A percentile compares a stretch with the other conserved stretches of the same genome.
phyloP scores from a whole-genome alignment of 2,888 invertebrate species.

The Diaphora mendica region DNA sequence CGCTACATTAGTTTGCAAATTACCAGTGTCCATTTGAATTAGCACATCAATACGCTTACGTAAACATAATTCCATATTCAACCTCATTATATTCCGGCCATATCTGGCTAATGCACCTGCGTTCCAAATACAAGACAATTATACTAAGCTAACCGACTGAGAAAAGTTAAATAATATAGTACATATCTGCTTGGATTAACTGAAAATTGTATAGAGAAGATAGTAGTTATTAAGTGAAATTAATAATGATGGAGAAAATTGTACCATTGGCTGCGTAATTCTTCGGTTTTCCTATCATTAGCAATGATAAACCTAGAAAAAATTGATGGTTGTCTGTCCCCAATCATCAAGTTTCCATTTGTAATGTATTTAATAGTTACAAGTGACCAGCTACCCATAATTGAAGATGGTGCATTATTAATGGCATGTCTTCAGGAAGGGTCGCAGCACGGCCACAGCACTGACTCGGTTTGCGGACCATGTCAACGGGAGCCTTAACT shows the following conservation, averaged over 20 bases:
- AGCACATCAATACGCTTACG: background rate
- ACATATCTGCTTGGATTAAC: background rate
- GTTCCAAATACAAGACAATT: background rate
- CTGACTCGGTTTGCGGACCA: too few relatives aligned
- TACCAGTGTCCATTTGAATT: background rate
- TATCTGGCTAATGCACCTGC: background rate
- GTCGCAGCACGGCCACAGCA: too few relatives aligned
- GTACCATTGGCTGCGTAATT: background rate
- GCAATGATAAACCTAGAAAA: background rate
- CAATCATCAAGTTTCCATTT: background rate
- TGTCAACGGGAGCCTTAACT: too few relatives aligned
- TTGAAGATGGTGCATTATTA: too few relatives aligned
- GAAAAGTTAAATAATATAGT: background rate
- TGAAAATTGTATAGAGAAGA: background rate
- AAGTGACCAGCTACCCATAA: too few relatives aligned
- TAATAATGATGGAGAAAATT: background rate
- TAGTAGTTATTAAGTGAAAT: background rate
- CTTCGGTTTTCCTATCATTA: background rate
- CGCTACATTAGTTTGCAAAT: background rate
- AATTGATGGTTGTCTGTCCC: background rate
- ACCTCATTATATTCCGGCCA: background rate
- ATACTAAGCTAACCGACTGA: background rate
- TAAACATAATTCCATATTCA: conserved; percentile 3
- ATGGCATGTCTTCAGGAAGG: too few relatives aligned
- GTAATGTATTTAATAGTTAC: too few relatives aligned